Conservation (phyloP, 1,140 invertebrate genomes). For the Dufourea novaeangliae region DNA sequence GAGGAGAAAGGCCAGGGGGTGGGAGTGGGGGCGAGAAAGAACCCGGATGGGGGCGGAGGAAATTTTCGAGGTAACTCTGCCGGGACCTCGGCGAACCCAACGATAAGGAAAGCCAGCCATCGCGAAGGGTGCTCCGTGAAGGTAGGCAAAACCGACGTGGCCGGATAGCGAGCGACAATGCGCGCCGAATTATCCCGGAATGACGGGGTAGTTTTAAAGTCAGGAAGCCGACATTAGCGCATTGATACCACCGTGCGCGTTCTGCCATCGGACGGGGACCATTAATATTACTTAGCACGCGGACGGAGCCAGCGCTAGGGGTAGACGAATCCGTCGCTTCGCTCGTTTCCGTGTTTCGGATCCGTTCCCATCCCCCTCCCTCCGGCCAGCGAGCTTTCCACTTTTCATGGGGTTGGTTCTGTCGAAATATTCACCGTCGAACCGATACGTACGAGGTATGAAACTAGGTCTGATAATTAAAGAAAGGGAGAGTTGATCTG, state of each 20-base stretch:
- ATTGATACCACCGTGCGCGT: constrained; percentile 77
- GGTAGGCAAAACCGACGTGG: constrained; percentile 27
- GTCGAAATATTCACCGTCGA: neutral
- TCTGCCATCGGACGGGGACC: constrained; percentile 68
- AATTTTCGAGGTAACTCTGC: constrained; percentile 46
- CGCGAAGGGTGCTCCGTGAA: neutral
- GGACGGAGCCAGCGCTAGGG: constrained; percentile 29
- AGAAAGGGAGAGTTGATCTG: no score
- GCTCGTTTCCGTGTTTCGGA: constrained; percentile 37
- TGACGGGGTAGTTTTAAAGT: constrained; percentile 81
- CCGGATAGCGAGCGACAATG: constrained; percentile 74
- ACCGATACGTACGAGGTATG: no score
- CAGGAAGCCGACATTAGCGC: constrained; percentile 80
- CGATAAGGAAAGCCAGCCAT: constrained; percentile 51
- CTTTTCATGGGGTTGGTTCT: constrained; percentile 11
- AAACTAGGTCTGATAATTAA: no score
- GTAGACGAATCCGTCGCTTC: constrained; percentile 32
- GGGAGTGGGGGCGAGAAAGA: constrained; percentile 21
- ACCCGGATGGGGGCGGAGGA: constrained; percentile 16
- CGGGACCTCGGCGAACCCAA: constrained; percentile 30
- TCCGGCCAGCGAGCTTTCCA: constrained; percentile 18
- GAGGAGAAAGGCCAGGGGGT: constrained; percentile 44
- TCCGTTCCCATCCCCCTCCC: constrained; percentile 25
- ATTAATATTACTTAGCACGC: constrained; percentile 82
- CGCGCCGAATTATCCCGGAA: constrained; percentile 81